phyloP scores from a whole-genome alignment of 2,113 vertebrate species.

The Pogonocichla stellata region DNA sequence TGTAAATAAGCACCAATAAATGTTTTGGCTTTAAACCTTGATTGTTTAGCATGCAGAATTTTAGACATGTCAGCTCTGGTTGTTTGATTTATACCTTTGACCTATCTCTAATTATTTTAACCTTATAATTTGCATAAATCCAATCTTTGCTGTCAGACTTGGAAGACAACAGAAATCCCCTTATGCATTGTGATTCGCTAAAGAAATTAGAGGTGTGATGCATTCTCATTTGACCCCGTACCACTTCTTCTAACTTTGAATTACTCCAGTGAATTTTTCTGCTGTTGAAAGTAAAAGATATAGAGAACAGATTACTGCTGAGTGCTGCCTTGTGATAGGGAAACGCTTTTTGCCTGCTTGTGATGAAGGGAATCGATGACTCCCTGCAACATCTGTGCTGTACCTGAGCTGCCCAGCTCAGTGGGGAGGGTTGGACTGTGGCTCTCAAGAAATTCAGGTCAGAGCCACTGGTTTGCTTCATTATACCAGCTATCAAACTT shows the following conservation, averaged over 20 bases:
- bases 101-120: conserved; percentile 73
- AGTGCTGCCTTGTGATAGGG: background rate
- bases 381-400: background rate
- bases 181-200: conserved; percentile 32
- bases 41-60: conserved; percentile 47
- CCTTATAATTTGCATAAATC: conserved; percentile 72
- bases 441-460: background rate
- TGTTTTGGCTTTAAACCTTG: conserved; percentile 21
- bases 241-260: conserved; percentile 29
- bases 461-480: background rate
- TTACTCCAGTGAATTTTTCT: conserved; percentile 17
- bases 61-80: conserved; percentile 46
- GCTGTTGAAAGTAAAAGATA: background rate
- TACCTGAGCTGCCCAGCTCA: background rate
- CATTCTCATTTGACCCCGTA: conserved; percentile 41
- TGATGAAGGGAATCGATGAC: background rate
- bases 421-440: background rate
- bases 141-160: conserved; percentile 64
- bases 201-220: conserved; percentile 56
- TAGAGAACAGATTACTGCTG: background rate
- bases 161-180: conserved; percentile 48
- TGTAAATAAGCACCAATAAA: background rate
- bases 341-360: background rate
- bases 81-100: conserved; percentile 68
- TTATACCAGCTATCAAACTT: background rate